phyloP scores from a whole-genome alignment of 2,113 vertebrate species.

The Anguilla japonica region DNA sequence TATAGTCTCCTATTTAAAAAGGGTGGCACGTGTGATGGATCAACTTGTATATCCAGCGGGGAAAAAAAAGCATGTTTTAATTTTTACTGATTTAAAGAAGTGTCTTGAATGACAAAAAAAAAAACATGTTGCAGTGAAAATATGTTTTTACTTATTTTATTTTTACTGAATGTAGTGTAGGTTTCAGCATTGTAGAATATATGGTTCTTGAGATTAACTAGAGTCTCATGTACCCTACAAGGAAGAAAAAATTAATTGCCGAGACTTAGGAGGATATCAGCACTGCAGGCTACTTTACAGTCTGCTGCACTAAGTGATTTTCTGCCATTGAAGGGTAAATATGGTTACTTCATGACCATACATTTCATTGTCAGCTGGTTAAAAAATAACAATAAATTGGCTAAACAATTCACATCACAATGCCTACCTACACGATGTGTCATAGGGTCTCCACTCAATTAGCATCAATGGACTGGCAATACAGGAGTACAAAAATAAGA shows the following conservation, averaged over 20 bases:
- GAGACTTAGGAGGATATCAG: no score
- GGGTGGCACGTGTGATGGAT: not conserved
- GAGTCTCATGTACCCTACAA: no score
- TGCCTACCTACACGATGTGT: not conserved
- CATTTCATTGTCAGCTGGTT: not conserved
- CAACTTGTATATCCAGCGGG: not conserved
- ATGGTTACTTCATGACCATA: not conserved
- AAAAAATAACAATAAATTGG: not conserved
- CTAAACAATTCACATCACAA: conserved; percentile 4
- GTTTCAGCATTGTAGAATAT: no score
- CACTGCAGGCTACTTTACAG: not conserved
- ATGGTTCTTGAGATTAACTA: no score
- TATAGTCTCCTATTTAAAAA: not conserved
- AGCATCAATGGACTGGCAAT: not conserved
- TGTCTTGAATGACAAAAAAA: no score
- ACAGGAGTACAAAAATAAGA: not conserved
- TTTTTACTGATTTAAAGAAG: no score
- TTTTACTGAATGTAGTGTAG: no score
- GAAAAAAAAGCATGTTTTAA: no score
- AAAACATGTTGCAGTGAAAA: not conserved
- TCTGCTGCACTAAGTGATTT: not conserved
- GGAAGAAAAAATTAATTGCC: no score
- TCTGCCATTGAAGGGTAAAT: not conserved
- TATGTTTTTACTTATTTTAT: no score
- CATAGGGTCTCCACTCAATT: not conserved